Conservation (phyloP, 1,140 invertebrate species). For the Sitophilus oryzae region DNA sequence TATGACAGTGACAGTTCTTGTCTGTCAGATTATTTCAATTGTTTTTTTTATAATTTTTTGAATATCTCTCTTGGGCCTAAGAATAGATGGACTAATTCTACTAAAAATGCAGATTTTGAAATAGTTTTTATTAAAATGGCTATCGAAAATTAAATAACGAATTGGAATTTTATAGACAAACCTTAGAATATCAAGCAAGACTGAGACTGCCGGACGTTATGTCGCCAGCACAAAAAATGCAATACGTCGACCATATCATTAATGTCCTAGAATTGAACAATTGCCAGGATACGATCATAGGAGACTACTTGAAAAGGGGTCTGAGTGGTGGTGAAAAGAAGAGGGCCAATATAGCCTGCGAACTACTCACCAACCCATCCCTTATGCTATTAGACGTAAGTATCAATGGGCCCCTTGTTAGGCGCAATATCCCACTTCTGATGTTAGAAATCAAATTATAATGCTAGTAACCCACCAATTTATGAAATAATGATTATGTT, state of each 20-base stretch:
- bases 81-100: too few relatives aligned
- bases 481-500: too few relatives aligned
- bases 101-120: too few relatives aligned
- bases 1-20: too few relatives aligned
- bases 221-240: constrained; percentile 67
- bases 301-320: constrained; percentile 70
- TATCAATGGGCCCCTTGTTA: too few relatives aligned
- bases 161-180: constrained; percentile 58
- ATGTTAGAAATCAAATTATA: background rate
- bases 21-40: too few relatives aligned
- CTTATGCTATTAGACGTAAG: constrained; percentile 82
- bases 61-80: too few relatives aligned
- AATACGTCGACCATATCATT: constrained; percentile 75
- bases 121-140: too few relatives aligned
- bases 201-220: constrained; percentile 71
- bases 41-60: too few relatives aligned
- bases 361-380: constrained; percentile 77
- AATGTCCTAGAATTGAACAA: constrained; percentile 67
- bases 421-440: too few relatives aligned
- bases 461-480: background rate
- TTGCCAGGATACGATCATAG: constrained; percentile 79
- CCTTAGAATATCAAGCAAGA: constrained; percentile 67
- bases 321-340: constrained; percentile 85
- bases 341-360: constrained; percentile 79
- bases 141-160: too few relatives aligned